Base-by-base conservation (phyloP, 2,888 invertebrate species). In the Seira sanloemensis region DNA sequence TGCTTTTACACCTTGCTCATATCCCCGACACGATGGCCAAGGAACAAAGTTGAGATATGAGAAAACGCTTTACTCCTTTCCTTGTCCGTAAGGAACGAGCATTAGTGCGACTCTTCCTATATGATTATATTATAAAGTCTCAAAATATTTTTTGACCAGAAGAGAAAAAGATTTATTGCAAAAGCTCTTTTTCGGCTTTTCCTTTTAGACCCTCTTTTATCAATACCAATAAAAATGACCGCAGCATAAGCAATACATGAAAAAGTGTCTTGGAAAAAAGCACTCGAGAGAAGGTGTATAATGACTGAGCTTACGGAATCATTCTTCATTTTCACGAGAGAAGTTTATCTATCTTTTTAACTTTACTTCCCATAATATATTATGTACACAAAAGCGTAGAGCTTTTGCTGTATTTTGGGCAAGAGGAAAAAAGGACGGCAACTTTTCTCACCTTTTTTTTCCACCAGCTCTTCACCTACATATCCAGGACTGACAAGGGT, bases 221-320 rank as follows among this genome's bases (percentile, higher is more conserved):
- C 88, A 88, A 88, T 89, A 88, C 88, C 88, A 89, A 89, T 89
- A 89, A 89, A 88, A 89, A 88, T 89, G 88, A 89, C 88, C 88
- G 87, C 87, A 84, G 82, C 81, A 83, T 76, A 27, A 73, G 24
- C 73, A 72, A 67, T 62, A 46, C 37, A 54, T 78, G 69, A 77
- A 78, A 75, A 79, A 79, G 75, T 81, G 50, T 68, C 78, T n/a
- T n/a, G n/a, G n/a, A n/a, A n/a, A n/a, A 62, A n/a, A 62, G 62
- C 62, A 62, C 21, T 62, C 5, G 21, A 62, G 18, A 19, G 18
- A 62, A 62, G 21, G 18, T 21, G 62, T n/a, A n/a, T n/a, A 7
- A n/a, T 19, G 21, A 16, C 9, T 46, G 50, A 16, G 50, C 16
- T 16, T 16, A 16, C 21, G 21, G 12, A 37, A 37, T 37, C 37